Conservation (phyloP, 2,797 vertebrate species). For the Scleropages formosus region DNA sequence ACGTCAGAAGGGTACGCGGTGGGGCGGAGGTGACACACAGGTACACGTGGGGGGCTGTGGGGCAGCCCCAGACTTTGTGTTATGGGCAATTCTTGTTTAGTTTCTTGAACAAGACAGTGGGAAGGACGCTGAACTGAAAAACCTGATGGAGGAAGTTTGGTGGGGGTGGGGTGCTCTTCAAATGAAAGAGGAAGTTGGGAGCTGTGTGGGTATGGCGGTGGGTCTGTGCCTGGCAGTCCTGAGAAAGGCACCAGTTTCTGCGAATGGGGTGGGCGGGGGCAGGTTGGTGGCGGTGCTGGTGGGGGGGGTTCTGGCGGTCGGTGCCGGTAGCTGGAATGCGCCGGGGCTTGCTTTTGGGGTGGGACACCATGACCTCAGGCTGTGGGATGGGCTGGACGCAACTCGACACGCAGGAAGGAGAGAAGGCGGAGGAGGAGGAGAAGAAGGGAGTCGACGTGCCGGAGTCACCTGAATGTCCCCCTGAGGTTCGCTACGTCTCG, state of each 20-base stretch:
- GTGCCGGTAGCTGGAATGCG: background rate
- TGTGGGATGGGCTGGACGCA: conserved; percentile 19
- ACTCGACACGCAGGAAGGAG: conserved; percentile 1
- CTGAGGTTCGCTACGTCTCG: background rate
- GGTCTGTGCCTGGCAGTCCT: background rate
- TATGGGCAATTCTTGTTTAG: no score
- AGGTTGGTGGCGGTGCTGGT: background rate
- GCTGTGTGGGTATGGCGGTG: background rate
- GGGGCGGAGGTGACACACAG: no score
- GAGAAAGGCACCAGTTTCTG: background rate
- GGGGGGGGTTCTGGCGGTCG: conserved; percentile 6
- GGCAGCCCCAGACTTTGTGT: no score
- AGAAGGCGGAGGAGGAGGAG: conserved; percentile 3
- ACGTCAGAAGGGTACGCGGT: no score
- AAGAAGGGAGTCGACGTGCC: background rate
- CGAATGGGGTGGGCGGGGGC: background rate
- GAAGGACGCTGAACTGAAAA: no score
- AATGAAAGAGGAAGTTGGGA: background rate
- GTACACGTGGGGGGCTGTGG: no score
- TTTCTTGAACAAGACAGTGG: no score
- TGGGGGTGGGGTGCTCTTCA: background rate
- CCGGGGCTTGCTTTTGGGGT: conserved; percentile 3
- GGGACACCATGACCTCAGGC: conserved; percentile 23
- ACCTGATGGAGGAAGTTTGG: no score
- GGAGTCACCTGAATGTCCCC: background rate